These are phyloP conservation scores for Ceyx melanurus DNA, from an alignment of 2,113 vertebrate genomes.

Conservation along the genomic window DNA sequence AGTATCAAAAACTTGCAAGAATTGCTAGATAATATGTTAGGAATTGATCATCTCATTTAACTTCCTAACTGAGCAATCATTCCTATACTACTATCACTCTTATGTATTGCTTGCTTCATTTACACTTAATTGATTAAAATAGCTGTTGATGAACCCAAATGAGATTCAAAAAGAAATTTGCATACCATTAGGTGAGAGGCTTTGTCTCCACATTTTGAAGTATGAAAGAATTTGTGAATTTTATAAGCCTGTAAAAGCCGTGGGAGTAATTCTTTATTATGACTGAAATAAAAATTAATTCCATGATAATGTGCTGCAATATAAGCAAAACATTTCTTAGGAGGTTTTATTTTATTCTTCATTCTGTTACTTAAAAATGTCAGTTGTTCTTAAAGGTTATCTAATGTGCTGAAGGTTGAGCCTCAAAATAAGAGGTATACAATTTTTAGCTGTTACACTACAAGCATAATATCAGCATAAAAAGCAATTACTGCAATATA, in stretches of 20 bases:
- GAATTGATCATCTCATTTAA: neutral
- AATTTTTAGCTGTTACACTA: neutral
- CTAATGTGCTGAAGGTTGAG: neutral
- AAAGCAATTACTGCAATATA: neutral
- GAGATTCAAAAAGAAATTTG: neutral
- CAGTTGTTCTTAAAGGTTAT: neutral
- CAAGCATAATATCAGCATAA: neutral
- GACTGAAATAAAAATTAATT: neutral
- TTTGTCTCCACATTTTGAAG: neutral
- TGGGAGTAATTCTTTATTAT: neutral
- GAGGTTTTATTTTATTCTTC: neutral
- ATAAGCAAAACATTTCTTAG: neutral
- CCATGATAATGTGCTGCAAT: neutral
- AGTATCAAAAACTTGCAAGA: neutral
- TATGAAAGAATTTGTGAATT: neutral
- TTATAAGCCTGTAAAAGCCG: neutral
- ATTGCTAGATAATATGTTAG: neutral
- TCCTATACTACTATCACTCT: neutral
- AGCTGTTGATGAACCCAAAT: neutral
- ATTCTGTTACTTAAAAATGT: neutral
- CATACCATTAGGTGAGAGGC: neutral
- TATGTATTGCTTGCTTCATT: neutral
- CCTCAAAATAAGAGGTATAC: neutral
- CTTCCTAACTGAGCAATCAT: neutral
- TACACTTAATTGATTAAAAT: conserved; percentile 4